phyloP scores from a whole-genome alignment of 2,888 invertebrate species.

The Athrips mouffetella region DNA sequence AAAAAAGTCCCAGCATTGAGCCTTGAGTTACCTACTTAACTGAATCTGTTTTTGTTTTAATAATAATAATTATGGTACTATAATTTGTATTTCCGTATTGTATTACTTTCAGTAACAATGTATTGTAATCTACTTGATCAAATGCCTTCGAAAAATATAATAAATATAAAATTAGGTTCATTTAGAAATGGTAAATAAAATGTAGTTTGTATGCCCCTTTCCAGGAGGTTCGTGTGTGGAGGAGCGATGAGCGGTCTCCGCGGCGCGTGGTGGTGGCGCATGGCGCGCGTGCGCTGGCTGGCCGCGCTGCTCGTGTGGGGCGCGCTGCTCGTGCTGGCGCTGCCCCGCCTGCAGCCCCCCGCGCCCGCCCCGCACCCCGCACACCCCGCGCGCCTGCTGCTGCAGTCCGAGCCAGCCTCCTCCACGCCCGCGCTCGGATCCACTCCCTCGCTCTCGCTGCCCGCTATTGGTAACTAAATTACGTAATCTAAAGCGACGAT shows the following conservation, averaged over 20 bases:
- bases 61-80: too few species aligned
- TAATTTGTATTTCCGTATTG: too few species aligned
- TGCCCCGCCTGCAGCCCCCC: constrained; percentile 51
- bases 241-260: constrained; percentile 41
- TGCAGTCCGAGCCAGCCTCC: constrained; percentile 44
- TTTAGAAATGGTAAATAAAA: too few species aligned
- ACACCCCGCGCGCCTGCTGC: constrained; percentile 38
- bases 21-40: too few species aligned
- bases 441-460: constrained; percentile 29
- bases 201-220: neutral
- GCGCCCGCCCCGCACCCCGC: constrained; percentile 31
- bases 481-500: too few species aligned
- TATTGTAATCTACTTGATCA: too few species aligned
- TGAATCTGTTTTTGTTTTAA: too few species aligned
- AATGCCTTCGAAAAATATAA: too few species aligned
- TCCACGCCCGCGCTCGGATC: constrained; percentile 32
- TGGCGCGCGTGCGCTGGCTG: constrained; percentile 59
- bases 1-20: too few species aligned
- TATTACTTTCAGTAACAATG: too few species aligned
- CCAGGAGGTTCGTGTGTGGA: constrained; percentile 2
- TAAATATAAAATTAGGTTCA: too few species aligned
- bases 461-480: constrained; percentile 35
- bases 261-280: constrained; percentile 52
- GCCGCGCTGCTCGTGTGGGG: constrained; percentile 64
- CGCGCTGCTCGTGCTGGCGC: constrained; percentile 53